Evolutionary conservation across 2,113 vertebrate genomes (phyloP).

Genomic region (Ctenomys sociabilis): DNA sequence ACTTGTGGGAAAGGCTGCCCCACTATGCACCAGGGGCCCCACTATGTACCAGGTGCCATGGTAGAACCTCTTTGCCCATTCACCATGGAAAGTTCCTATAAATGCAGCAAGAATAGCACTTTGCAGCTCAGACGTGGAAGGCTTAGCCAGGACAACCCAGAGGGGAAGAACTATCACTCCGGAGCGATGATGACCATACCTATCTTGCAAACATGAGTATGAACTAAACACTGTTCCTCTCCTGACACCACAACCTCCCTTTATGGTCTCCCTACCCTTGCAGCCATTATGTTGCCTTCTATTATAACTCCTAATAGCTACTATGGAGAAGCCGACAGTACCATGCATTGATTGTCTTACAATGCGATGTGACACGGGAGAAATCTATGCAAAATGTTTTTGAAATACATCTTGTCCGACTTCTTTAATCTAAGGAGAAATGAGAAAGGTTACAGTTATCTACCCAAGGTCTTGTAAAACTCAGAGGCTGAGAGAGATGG

Average conservation of each 20-base stretch:
- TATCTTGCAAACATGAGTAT: background rate
- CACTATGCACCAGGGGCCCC: background rate
- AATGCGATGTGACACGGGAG: background rate
- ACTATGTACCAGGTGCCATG: background rate
- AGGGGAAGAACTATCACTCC: background rate
- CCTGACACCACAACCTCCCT: background rate
- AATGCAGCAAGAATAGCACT: background rate
- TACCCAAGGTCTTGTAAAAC: background rate
- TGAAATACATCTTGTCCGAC: background rate
- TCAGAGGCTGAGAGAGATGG: background rate
- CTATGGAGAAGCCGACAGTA: background rate
- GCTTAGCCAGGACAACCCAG: too few relatives aligned
- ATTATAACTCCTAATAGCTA: background rate
- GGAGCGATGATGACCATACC: background rate
- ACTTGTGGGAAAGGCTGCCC: background rate
- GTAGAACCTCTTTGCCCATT: background rate
- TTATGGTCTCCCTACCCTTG: background rate
- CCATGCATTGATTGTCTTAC: background rate
- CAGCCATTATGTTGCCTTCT: background rate
- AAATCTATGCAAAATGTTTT: background rate
- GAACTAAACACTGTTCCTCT: background rate
- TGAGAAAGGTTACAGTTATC: background rate
- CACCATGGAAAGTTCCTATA: background rate
- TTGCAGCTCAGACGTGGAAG: background rate
- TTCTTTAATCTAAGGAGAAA: slow-evolving; percentile 10